Percentiles rank a stretch among this genome's conserved stretches.
Conservation (phyloP, 2,797 vertebrate genomes). For the Rhinogobio ventralis region DNA sequence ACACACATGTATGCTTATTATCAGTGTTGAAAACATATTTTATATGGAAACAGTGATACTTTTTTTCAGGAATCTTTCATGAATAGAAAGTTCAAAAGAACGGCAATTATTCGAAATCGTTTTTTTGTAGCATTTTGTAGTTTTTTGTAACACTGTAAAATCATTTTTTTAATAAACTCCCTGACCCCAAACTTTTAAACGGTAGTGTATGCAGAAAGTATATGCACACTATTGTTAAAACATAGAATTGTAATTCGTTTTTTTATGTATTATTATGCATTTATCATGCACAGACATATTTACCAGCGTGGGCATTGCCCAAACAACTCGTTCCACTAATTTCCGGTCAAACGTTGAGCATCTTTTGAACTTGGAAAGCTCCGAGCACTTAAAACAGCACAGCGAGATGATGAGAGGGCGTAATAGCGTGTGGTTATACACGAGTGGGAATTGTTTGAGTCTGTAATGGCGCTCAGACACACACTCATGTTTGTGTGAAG, state of each 20-base stretch:
- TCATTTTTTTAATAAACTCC: no score
- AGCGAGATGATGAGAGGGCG: not conserved
- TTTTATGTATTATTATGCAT: not conserved
- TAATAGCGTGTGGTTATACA: not conserved
- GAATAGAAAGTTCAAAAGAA: no score
- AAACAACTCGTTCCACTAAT: not conserved
- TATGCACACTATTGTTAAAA: not conserved
- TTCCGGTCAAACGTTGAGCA: not conserved
- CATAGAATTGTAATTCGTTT: no score
- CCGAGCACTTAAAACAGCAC: slow-evolving; percentile 18
- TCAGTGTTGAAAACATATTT: no score
- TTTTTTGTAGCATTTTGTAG: no score
- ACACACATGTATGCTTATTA: not conserved
- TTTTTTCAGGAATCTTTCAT: no score
- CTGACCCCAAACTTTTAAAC: no score
- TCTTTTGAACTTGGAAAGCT: slow-evolving; percentile 28
- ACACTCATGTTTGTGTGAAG: slow-evolving; percentile 18
- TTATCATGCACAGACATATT: not conserved
- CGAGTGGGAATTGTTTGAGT: slow-evolving; percentile 5
- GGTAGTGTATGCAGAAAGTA: not conserved
- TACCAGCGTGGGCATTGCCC: no score
- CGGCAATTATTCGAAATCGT: no score
- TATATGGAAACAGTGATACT: no score
- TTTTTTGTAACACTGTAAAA: no score
- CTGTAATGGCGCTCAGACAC: not conserved